Evolutionary conservation across 1,140 invertebrate species (phyloP).

Genomic region (Holotrichia oblita): DNA sequence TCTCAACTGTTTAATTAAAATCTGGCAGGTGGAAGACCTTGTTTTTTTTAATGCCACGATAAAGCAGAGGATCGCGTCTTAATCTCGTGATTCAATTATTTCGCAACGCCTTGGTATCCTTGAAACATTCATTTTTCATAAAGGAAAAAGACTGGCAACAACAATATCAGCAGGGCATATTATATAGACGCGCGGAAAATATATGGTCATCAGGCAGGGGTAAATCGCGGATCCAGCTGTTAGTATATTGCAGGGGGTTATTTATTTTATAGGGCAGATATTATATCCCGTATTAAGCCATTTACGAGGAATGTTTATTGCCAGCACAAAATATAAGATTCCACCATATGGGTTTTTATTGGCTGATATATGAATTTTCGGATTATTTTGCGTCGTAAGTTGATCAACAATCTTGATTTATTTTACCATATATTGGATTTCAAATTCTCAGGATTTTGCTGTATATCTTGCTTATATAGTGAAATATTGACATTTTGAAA

Average conservation of each 20-base stretch:
- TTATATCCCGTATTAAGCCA: no score
- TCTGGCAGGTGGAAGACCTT: slow-evolving; percentile 17
- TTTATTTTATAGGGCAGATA: no score
- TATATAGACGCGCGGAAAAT: neutral
- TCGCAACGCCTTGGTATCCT: neutral
- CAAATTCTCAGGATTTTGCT: no score
- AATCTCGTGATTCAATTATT: slow-evolving; percentile 19
- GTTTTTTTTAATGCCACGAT: neutral
- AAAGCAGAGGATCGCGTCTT: neutral
- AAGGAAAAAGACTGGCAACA: neutral
- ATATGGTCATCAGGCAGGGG: neutral
- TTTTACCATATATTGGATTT: no score
- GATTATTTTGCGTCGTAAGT: no score
- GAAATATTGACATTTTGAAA: no score
- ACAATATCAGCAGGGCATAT: neutral
- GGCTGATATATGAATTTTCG: no score
- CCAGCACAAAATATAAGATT: no score
- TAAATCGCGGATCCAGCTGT: neutral
- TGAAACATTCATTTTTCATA: neutral
- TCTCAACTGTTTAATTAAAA: slow-evolving; percentile 25
- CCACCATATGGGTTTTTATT: no score
- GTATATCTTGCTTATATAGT: no score
- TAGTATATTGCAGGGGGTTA: neutral
- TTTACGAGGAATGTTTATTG: no score
- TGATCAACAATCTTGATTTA: no score